Evolutionary conservation across 2,888 invertebrate species (phyloP).

Genomic region (Scaptodrosophila latifasciaeformis): DNA sequence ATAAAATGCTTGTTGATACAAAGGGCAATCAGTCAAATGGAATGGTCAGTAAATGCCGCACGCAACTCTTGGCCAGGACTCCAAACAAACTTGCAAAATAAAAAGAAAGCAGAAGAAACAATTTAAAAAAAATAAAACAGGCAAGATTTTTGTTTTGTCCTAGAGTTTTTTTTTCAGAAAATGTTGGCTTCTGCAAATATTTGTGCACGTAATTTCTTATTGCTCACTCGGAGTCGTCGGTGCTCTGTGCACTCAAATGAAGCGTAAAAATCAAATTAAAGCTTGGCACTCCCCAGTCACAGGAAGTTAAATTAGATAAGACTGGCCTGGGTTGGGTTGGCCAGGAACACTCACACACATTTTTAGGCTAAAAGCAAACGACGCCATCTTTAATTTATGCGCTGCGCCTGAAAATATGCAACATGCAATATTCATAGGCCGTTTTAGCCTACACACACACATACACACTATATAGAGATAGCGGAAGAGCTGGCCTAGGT

Average conservation of each 20-base stretch:
- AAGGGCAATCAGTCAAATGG: no score
- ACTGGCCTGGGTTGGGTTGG: background rate
- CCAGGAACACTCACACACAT: no score
- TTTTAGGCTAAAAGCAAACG: no score
- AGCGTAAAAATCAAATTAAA: slow-evolving; percentile 63
- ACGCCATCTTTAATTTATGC: slow-evolving; percentile 48
- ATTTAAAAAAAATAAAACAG: no score
- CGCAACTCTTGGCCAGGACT: no score
- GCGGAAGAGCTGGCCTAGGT: background rate
- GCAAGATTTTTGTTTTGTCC: background rate
- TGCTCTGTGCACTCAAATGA: slow-evolving; percentile 45
- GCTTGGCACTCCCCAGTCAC: slow-evolving; percentile 22
- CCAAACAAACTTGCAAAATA: no score
- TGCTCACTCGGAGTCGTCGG: slow-evolving; percentile 14
- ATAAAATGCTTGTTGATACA: no score
- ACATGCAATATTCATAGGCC: slow-evolving; percentile 31
- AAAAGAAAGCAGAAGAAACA: slow-evolving; percentile 1
- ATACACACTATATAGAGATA: no score
- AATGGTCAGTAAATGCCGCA: no score
- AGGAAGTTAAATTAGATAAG: background rate
- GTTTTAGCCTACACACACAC: no score
- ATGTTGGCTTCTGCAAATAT: slow-evolving; percentile 48
- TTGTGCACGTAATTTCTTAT: slow-evolving; percentile 50
- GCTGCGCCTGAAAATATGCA: slow-evolving; percentile 37
- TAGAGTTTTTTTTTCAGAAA: background rate